phyloP scores from a whole-genome alignment of 2,797 vertebrate genomes.

The Melanotaenia pygmaea region DNA sequence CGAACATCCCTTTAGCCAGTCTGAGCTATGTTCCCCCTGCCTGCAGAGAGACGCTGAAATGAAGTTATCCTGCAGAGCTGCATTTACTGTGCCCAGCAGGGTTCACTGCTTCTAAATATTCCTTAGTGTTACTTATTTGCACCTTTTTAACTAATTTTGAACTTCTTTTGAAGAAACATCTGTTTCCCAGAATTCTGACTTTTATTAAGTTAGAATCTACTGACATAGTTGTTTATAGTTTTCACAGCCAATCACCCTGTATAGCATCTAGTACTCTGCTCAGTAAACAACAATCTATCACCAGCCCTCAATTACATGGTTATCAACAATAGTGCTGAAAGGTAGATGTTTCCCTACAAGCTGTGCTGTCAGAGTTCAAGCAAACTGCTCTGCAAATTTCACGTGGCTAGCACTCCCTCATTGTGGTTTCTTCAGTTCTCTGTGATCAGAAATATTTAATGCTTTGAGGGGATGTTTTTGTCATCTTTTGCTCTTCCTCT shows the following conservation, averaged over 20 bases:
- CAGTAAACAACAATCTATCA: constrained; percentile 27
- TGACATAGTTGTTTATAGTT: neutral
- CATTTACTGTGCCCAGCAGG: constrained; percentile 65
- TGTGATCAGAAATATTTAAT: constrained; percentile 24
- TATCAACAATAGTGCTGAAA: constrained; percentile 43
- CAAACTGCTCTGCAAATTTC: constrained; percentile 39
- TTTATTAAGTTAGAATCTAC: neutral
- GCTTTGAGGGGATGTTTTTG: neutral
- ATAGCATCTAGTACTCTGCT: neutral
- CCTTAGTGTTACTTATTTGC: neutral
- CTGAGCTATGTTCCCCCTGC: constrained; percentile 20
- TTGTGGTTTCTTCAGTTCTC: neutral
- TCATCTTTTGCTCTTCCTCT: neutral
- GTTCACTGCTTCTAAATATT: constrained; percentile 56
- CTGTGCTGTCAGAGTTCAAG: constrained; percentile 29
- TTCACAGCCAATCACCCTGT: neutral
- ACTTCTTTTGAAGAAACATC: neutral
- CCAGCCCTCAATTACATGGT: constrained; percentile 42
- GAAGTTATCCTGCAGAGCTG: neutral
- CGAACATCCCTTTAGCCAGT: constrained; percentile 9
- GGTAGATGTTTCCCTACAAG: constrained; percentile 46
- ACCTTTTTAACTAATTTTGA: neutral
- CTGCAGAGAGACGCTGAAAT: constrained; percentile 6
- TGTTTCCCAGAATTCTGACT: neutral
- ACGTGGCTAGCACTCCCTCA: constrained; percentile 28